Conservation (phyloP, 2,797 vertebrate genomes). For the Chaunax sp. region DNA sequence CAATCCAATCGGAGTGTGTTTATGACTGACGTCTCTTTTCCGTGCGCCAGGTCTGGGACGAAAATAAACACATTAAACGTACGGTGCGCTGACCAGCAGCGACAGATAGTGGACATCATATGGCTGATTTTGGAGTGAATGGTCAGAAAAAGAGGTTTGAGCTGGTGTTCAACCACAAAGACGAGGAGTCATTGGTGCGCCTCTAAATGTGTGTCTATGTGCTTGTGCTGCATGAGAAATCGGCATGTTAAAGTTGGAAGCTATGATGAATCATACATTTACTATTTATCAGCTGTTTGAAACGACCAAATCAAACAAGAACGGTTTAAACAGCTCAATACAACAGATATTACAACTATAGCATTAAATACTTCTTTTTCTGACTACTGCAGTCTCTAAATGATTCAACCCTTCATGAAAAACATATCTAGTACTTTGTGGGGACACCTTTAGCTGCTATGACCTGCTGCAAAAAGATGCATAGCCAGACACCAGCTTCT, state of each 20-base stretch:
- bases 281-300: no score
- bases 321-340: no score
- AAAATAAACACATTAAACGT: conserved; percentile 53
- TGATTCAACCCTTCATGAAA: no score
- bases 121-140: conserved; percentile 25
- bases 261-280: not conserved
- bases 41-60: conserved; percentile 18
- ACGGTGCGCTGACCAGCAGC: conserved; percentile 8
- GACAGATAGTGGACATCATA: conserved; percentile 46
- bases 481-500: no score
- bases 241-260: not conserved
- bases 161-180: conserved; percentile 23
- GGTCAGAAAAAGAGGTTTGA: conserved; percentile 29
- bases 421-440: no score
- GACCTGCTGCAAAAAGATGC: no score
- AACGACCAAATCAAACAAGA: no score
- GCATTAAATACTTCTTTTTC: no score
- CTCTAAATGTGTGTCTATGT: not conserved
- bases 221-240: not conserved
- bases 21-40: conserved; percentile 53
- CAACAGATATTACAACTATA: no score
- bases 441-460: no score
- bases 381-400: no score
- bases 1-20: conserved; percentile 61
- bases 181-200: not conserved